phyloP scores from a whole-genome alignment of 2,113 vertebrate species.

The Penelope pileata region DNA sequence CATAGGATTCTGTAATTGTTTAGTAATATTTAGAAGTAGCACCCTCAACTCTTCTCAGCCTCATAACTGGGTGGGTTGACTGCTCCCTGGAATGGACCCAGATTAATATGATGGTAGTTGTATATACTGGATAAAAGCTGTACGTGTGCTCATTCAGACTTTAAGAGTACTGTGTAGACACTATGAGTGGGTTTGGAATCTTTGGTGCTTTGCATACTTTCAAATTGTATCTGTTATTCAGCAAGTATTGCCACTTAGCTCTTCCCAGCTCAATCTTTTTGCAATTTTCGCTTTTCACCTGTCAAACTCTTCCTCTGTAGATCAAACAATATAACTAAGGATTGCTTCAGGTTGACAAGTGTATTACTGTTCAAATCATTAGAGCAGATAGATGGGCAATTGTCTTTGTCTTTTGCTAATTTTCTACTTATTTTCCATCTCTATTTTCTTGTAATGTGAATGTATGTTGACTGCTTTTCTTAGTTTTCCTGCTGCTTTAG shows the following conservation, averaged over 20 bases:
- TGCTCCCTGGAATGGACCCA: background rate
- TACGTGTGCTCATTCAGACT: background rate
- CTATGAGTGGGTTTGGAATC: background rate
- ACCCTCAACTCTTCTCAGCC: fast-evolving
- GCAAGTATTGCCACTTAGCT: background rate
- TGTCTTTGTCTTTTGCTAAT: background rate
- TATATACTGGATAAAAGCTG: no score
- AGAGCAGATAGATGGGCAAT: background rate
- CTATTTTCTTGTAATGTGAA: background rate
- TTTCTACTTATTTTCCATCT: background rate
- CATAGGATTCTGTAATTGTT: fast-evolving
- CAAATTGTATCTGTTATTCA: background rate
- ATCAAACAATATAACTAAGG: background rate
- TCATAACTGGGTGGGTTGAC: background rate
- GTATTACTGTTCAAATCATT: background rate
- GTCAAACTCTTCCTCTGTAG: background rate
- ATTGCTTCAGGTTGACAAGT: background rate
- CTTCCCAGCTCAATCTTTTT: background rate
- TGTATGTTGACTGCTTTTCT: background rate
- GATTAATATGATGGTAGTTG: background rate
- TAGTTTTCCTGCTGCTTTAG: background rate
- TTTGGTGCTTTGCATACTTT: background rate
- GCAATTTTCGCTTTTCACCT: background rate
- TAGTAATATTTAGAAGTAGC: background rate
- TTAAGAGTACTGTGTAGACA: background rate